Evolutionary conservation across 2,797 vertebrate species (phyloP).

Genomic region (Thamnophis elegans): DNA sequence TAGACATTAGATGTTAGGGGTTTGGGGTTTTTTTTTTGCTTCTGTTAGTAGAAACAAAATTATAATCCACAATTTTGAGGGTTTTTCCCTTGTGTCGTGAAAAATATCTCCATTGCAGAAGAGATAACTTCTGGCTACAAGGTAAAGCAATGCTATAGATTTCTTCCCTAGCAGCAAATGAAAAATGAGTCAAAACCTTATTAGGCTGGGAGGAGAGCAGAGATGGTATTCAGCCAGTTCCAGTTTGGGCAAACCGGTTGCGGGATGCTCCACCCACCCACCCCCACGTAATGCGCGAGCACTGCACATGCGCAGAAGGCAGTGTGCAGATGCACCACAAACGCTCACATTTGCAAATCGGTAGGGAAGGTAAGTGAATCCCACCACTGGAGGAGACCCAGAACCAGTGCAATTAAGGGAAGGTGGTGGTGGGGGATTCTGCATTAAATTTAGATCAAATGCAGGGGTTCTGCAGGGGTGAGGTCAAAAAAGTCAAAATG

Average conservation of each 20-base stretch:
- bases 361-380: no score
- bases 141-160: background rate
- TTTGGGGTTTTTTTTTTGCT: accelerated
- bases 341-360: no score
- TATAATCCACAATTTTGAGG: background rate
- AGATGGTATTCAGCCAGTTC: no score
- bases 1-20: background rate
- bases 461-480: background rate
- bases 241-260: no score
- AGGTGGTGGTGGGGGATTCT: background rate
- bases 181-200: background rate
- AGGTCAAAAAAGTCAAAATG: background rate
- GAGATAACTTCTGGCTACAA: constrained; percentile 7
- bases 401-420: background rate
- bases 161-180: background rate
- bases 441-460: background rate
- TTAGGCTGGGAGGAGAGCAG: background rate
- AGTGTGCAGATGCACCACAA: no score
- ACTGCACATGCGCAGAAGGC: no score
- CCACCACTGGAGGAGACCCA: background rate
- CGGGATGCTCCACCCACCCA: no score
- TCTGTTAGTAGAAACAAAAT: background rate
- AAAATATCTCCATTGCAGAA: constrained; percentile 10
- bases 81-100: background rate
- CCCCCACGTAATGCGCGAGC: no score